Evolutionary conservation across 2,888 invertebrate genomes (phyloP).

Genomic region (Leptogaster cylindrica): DNA sequence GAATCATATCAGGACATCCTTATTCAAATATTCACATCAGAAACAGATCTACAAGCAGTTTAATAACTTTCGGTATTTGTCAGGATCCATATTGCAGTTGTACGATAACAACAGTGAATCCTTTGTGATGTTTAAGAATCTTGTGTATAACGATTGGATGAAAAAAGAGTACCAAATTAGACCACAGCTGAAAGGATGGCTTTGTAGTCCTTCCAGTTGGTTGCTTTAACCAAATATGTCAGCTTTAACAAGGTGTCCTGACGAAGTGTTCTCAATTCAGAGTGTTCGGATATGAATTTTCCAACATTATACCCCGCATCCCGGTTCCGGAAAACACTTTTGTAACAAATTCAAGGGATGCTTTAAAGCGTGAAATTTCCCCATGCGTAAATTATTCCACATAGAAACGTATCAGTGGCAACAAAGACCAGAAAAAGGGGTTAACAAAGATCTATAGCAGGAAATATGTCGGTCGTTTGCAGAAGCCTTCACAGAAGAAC

Average conservation of each 20-base stretch:
- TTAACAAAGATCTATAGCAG: conserved; percentile 18
- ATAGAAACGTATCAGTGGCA: conserved; percentile 42
- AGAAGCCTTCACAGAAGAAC: not conserved
- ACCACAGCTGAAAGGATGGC: conserved; percentile 11
- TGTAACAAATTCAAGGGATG: conserved; percentile 39
- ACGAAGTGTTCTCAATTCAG: not conserved
- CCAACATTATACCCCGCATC: not conserved
- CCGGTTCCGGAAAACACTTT: not conserved
- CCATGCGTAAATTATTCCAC: conserved; percentile 46
- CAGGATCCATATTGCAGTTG: too few relatives aligned
- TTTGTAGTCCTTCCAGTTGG: conserved; percentile 40
- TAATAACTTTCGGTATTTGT: too few relatives aligned
- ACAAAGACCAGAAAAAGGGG: conserved; percentile 37
- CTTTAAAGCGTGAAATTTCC: conserved; percentile 43
- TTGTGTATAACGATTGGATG: not conserved
- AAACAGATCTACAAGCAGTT: too few relatives aligned
- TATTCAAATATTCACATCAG: too few relatives aligned
- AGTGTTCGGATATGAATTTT: not conserved
- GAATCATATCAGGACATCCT: too few relatives aligned
- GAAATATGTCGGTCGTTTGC: conserved; percentile 10
- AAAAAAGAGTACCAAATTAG: conserved; percentile 5
- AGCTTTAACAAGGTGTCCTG: conserved; percentile 43
- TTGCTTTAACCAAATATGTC: conserved; percentile 41
- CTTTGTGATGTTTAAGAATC: not conserved
- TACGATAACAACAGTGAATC: not conserved